Evolutionary conservation across 2,888 invertebrate genomes (phyloP).

Genomic region (Lithophane leautieri): DNA sequence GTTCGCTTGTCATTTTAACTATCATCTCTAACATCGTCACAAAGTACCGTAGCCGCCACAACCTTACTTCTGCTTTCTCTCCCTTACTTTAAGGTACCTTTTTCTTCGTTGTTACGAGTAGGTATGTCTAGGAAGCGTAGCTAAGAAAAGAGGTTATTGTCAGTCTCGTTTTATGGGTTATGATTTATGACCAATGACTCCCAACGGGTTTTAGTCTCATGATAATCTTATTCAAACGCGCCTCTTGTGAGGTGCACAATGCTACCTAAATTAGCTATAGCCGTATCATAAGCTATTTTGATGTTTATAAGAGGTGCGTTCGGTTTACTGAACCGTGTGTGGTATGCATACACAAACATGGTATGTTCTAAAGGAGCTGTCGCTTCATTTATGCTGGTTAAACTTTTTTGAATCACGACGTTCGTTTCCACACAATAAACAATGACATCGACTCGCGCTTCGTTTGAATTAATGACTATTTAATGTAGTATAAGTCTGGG

Average conservation of each 20-base stretch:
- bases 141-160: constrained; percentile 87
- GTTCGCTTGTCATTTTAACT: constrained; percentile 90
- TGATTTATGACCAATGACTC: constrained; percentile 90
- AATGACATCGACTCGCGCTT: constrained; percentile 70
- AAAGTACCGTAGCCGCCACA: constrained; percentile 57
- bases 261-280: constrained; percentile 90
- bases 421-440: constrained; percentile 74
- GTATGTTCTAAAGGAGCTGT: constrained; percentile 70
- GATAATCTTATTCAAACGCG: constrained; percentile 89
- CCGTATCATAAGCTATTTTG: constrained; percentile 82
- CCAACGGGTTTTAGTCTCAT: constrained; percentile 88
- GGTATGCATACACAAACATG: constrained; percentile 81
- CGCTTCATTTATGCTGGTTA: constrained; percentile 75
- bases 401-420: constrained; percentile 74
- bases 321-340: constrained; percentile 77
- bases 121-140: constrained; percentile 81
- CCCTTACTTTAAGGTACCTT: constrained; percentile 60
- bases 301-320: constrained; percentile 77
- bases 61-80: constrained; percentile 63
- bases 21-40: constrained; percentile 79
- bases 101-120: constrained; percentile 58
- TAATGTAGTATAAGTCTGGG: constrained; percentile 74
- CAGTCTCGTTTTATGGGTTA: constrained; percentile 89
- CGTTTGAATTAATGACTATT: constrained; percentile 78
- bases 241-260: constrained; percentile 88